Evolutionary conservation across 2,797 vertebrate species (phyloP).

Genomic region (Bradypus variegatus): DNA sequence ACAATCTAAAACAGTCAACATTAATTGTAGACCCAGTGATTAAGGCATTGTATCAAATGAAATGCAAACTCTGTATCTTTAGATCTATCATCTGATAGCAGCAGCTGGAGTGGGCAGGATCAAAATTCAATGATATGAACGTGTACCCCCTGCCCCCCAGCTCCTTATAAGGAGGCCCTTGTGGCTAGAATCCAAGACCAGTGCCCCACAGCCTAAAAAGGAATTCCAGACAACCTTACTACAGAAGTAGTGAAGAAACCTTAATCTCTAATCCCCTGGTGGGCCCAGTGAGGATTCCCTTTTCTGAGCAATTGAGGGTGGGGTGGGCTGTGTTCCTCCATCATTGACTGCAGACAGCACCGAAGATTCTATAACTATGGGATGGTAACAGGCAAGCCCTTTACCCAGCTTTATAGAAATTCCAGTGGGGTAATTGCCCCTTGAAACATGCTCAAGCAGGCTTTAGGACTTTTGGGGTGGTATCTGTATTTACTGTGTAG

Average conservation of each 20-base stretch:
- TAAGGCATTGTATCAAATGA: constrained; percentile 61
- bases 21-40: not conserved
- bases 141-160: not conserved
- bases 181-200: too few relatives aligned
- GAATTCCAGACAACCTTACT: not conserved
- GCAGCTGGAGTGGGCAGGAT: too few relatives aligned
- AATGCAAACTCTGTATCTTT: constrained; percentile 37
- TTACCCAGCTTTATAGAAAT: too few relatives aligned
- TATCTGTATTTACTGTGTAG: not conserved
- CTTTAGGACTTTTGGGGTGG: too few relatives aligned
- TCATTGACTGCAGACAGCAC: too few relatives aligned
- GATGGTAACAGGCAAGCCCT: too few relatives aligned
- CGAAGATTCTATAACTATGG: too few relatives aligned
- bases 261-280: not conserved
- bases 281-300: not conserved
- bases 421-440: too few relatives aligned
- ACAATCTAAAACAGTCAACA: not conserved
- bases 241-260: not conserved
- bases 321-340: too few relatives aligned
- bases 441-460: too few relatives aligned
- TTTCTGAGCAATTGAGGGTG: not conserved
- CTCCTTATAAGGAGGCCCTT: too few relatives aligned
- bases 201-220: not conserved
- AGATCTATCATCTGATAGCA: too few relatives aligned
- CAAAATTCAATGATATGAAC: not conserved